phyloP scores from a whole-genome alignment of 2,888 invertebrate genomes.

The Adela reaumurella region DNA sequence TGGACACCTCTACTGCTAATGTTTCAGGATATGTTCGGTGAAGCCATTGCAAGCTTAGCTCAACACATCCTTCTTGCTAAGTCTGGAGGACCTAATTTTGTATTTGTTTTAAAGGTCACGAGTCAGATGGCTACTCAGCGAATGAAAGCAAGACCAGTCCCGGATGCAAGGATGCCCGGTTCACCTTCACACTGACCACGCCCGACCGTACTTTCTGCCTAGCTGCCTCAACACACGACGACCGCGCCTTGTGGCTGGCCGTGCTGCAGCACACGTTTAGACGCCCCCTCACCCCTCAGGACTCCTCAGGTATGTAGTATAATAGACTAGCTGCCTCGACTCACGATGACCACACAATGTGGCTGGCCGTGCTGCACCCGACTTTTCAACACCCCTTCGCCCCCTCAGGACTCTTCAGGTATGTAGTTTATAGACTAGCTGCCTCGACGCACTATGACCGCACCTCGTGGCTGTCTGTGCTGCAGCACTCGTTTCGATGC shows the following conservation, averaged over 20 bases:
- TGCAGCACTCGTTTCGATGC: constrained; percentile 70
- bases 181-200: constrained; percentile 77
- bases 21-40: no score
- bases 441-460: constrained; percentile 44
- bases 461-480: constrained; percentile 74
- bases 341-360: no score
- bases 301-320: constrained; percentile 62
- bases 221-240: constrained; percentile 72
- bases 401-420: no score
- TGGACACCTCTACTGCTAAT: no score
- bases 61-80: no score
- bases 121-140: constrained; percentile 72
- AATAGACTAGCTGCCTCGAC: no score
- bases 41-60: no score
- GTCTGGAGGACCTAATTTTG: no score
- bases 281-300: constrained; percentile 73
- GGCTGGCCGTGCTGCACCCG: no score
- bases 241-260: constrained; percentile 77
- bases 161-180: constrained; percentile 70
- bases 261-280: constrained; percentile 72
- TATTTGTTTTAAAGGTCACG: constrained; percentile 65
- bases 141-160: constrained; percentile 53
- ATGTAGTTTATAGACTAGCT: no score
- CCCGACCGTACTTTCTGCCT: constrained; percentile 74
- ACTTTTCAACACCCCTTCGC: no score